These are phyloP conservation scores for Misgurnus anguillicaudatus DNA, from an alignment of 2,113 vertebrate species.

Conservation along the genomic window DNA sequence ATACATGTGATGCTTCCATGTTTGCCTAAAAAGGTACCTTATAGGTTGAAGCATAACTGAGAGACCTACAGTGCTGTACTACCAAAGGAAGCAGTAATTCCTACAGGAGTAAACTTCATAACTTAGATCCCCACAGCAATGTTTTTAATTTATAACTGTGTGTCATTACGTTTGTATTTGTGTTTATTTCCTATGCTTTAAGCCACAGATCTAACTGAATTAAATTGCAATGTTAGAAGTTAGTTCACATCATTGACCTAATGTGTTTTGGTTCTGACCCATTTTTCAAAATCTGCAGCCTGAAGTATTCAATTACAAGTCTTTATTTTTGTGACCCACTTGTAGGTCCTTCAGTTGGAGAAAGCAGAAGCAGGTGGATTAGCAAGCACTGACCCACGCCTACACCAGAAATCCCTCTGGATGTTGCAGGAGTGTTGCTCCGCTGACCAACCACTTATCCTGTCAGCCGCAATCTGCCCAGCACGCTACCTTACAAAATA, in stretches of 20 bases:
- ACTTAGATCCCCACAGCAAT: too few relatives aligned
- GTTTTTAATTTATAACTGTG: too few relatives aligned
- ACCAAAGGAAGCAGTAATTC: neutral
- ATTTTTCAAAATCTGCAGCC: neutral
- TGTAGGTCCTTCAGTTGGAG: neutral
- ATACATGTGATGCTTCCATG: too few relatives aligned
- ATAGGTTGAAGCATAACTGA: too few relatives aligned
- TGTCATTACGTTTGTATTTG: neutral
- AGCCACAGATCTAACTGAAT: neutral
- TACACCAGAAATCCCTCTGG: conserved; percentile 33
- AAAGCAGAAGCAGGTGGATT: neutral
- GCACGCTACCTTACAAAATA: conserved; percentile 29
- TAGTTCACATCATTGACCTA: neutral
- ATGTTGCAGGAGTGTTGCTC: conserved; percentile 14
- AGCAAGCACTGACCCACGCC: conserved; percentile 34
- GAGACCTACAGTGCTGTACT: too few relatives aligned
- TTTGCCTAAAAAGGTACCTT: too few relatives aligned
- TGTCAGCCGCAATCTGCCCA: conserved; percentile 39
- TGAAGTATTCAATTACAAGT: neutral
- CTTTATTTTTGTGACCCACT: neutral
- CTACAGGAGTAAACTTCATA: too few relatives aligned
- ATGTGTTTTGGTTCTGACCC: neutral
- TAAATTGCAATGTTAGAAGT: neutral
- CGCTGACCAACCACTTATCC: conserved; percentile 50
- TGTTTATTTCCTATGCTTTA: neutral